A percentile compares a stretch with the other conserved stretches of the same genome.
Conservation (phyloP, 2,888 invertebrate species). For the Willowsia nigromaculata region DNA sequence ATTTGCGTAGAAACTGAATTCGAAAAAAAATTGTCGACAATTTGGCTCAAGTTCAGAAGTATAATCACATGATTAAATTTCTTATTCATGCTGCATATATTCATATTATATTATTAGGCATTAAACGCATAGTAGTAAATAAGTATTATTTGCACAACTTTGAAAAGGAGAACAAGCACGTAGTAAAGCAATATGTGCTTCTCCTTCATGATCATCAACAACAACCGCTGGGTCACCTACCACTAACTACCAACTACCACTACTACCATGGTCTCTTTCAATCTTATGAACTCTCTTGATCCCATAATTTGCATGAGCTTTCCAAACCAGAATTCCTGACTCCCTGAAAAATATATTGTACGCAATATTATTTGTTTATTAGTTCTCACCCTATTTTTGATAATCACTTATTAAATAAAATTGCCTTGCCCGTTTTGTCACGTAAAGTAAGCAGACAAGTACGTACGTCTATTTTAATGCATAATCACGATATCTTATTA, state of each 20-base stretch:
- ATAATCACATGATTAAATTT: conserved; percentile 55
- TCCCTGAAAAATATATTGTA: not conserved
- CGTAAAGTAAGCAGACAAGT: not conserved
- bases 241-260: not conserved
- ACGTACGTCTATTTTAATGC: no score
- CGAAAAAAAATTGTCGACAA: conserved; percentile 22
- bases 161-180: conserved; percentile 41
- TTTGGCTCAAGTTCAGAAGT: conserved; percentile 71
- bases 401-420: conserved; percentile 70
- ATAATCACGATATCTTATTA: conserved; percentile 1
- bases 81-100: not conserved
- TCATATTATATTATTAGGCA: conserved; percentile 15
- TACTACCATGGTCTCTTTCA: not conserved
- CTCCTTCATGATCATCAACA: conserved; percentile 4
- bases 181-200: conserved; percentile 19
- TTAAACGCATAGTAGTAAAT: not conserved
- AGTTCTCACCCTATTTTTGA: conserved; percentile 72
- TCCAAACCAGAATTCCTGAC: conserved; percentile 57
- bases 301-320: conserved; percentile 65
- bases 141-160: conserved; percentile 19
- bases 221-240: not conserved
- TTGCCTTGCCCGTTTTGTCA: conserved; percentile 53
- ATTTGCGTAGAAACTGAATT: not conserved
- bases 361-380: conserved; percentile 61
- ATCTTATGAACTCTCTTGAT: conserved; percentile 60